Percentiles rank a stretch among this genome's conserved stretches.
Conservation (phyloP, 1,140 invertebrate species). For the Ylistrum balloti region DNA sequence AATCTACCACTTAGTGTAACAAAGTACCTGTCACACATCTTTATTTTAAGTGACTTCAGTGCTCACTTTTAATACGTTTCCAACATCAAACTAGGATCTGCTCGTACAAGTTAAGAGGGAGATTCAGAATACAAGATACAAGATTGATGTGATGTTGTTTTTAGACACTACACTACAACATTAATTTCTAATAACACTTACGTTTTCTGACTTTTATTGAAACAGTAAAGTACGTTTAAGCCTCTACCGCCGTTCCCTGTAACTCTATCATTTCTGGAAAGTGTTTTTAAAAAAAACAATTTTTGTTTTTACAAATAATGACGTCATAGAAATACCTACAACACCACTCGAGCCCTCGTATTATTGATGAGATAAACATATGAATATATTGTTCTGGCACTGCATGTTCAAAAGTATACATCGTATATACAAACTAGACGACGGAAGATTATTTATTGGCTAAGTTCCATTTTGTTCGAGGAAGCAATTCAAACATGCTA, state of each 20-base stretch:
- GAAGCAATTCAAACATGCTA: neutral
- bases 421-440: neutral
- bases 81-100: no score
- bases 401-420: neutral
- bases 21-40: no score
- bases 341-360: neutral
- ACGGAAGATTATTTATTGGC: neutral
- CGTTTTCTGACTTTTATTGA: no score
- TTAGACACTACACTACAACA: no score
- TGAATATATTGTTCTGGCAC: neutral
- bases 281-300: no score
- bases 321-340: neutral
- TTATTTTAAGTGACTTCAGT: no score
- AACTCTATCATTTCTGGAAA: neutral
- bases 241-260: neutral
- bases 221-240: neutral
- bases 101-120: no score
- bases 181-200: no score
- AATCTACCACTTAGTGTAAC: no score
- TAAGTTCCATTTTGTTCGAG: constrained; percentile 16
- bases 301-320: neutral
- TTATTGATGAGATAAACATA: neutral
- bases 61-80: no score
- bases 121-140: no score
- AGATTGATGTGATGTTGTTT: no score